Base-by-base conservation (phyloP, 2,888 invertebrate genomes). In the Drosophila cracens region DNA sequence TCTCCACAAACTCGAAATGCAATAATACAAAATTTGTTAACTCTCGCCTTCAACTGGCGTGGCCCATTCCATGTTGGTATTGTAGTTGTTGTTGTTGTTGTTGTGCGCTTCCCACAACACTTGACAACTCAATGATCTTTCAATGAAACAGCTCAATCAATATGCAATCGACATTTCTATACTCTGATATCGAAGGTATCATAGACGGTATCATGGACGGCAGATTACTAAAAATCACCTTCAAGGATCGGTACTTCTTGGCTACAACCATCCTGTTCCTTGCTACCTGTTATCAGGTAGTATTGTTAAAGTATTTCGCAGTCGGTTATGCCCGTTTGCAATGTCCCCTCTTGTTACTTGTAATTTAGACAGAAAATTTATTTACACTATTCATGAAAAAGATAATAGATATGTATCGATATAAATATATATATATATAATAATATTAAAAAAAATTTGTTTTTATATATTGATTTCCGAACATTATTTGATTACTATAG, bases 1-100 rank as follows among this genome's bases (percentile, higher is more conserved):
- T 34, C 29, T 31, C 56, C 29, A 25, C 27, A 16, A 48, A 27
- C 34, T 46, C 62, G 58, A 53, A 40, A 49, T 13, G 43, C 51
- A 36, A 16, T 11, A 40, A 40, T 49, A 11, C 43, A 33, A 46
- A 25, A 58, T 33, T 58, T n/a, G 46, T 33, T 46, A 43, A 48
- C 33, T 27, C 16, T 33, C 58, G 11, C 52, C 29, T 13, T 46
- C 46, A 46, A 10, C 11, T 38, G 27, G 27, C 36, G 25, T 38
- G 13, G 38, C 38, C 38, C n/a, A 38, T 56, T 11, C 27, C 27
- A 36, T 40, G 38, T n/a, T 25, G 16, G 5, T 25, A 2, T 49
- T 18, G 27, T 4, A 43, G 2, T 29, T 27, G 27, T 16, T 38
- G 38, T n/a, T 40, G 10, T 51, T 51, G 16, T 49, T 29, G 49